Evolutionary conservation across 2,797 vertebrate genomes (phyloP), one percentile per base, ranked within the genome.

Genomic region (Notolepis coatsorum): DNA sequence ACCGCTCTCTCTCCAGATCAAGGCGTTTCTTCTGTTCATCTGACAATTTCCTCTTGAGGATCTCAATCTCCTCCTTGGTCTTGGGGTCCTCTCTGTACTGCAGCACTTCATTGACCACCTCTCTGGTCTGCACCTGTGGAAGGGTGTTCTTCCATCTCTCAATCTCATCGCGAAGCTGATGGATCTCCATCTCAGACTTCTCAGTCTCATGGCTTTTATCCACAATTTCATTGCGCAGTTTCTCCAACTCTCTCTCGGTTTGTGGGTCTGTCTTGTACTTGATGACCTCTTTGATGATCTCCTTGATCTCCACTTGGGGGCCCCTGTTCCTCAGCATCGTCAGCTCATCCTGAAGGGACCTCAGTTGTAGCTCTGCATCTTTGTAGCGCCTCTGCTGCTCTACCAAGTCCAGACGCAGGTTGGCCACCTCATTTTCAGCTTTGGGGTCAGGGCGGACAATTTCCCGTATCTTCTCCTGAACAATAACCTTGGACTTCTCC

Each of bases 241-340:
- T 87, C 79, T 96, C 96, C n/a, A 99, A 89, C 82, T 98, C 97
- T 61, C 90, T 86, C 84, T 99, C 95, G 0, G 95, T 95, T 81
- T 96, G 93, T 0, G 97, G 97, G 79, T 99, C 98, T 0, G 88
- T 97, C 71, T 96, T 98, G 79, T 99, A 98, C 73, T 95, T 98
- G 64, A 99, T 97, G 18, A 99, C 96, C 80, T 99, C 97, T 77
- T 99, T 98, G 39, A 96, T 96, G 24, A 95, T 94, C 66, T 98
- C 97, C 72, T 95, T 97, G 61, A 96, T 80, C 73, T 99, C 97
- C 10, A 98, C 88, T 76, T 95, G 94, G 3, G 96, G 96, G 2
- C 95, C 96, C 84, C 96, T 91, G 77, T 92, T 93, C 69, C 62
- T 92, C 17, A 99, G 88, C 56, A 92, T 87, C 60, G 72, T 82